Evolutionary conservation across 1,140 invertebrate genomes (phyloP).

Genomic region (Drosophila azteca): DNA sequence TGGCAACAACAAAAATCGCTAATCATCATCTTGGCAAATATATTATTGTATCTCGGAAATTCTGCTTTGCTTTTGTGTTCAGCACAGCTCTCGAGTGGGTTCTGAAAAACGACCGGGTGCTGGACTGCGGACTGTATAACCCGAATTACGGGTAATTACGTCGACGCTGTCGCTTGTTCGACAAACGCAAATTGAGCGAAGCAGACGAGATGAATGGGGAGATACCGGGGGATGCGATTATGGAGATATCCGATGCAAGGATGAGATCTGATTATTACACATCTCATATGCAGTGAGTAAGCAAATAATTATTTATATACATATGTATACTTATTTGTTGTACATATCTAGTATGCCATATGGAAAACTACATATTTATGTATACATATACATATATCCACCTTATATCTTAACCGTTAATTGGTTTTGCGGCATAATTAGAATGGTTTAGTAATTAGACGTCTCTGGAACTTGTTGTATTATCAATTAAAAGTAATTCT

Average conservation of each 20-base stretch:
- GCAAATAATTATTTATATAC: slow-evolving; percentile 2
- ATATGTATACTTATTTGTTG: too few species aligned
- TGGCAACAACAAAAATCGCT: not conserved
- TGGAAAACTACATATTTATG: not conserved
- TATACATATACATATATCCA: not conserved
- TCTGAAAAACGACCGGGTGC: slow-evolving; percentile 21
- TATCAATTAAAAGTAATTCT: slow-evolving; percentile 38
- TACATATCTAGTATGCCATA: slow-evolving; percentile 2
- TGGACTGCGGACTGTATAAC: slow-evolving; percentile 41
- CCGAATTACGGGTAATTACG: slow-evolving; percentile 76
- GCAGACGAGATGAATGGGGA: not conserved
- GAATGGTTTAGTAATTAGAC: slow-evolving; percentile 28
- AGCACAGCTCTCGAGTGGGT: slow-evolving; percentile 7
- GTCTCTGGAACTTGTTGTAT: slow-evolving; percentile 11
- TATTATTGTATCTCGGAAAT: too few species aligned
- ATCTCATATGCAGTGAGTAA: not conserved
- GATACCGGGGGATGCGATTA: slow-evolving; percentile 5
- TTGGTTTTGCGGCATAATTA: slow-evolving; percentile 36
- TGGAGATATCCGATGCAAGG: slow-evolving; percentile 3
- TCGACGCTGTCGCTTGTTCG: slow-evolving; percentile 39
- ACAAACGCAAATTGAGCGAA: slow-evolving; percentile 64
- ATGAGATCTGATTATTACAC: not conserved
- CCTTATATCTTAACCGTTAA: slow-evolving; percentile 10
- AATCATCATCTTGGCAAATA: slow-evolving; percentile 25
- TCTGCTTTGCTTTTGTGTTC: not conserved